Evolutionary conservation across 64 coral and sea anemone genomes (phyloP).

Genomic region (Actinia equina): DNA sequence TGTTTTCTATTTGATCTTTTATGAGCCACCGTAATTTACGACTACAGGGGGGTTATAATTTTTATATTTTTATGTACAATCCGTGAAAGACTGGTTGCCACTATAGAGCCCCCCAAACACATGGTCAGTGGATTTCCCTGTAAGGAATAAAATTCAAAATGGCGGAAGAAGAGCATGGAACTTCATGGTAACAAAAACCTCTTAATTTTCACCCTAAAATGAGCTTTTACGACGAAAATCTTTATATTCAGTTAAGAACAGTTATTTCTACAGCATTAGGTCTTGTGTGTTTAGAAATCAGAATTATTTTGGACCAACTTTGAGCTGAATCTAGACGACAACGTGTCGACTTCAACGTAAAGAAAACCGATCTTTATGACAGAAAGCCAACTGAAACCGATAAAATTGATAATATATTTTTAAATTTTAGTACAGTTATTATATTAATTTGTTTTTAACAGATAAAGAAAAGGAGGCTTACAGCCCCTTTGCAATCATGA

Average conservation of each 20-base stretch:
- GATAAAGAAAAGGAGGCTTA: constrained; percentile 80
- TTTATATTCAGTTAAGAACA: background rate
- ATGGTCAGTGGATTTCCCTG: background rate
- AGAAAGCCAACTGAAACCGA: too few species aligned
- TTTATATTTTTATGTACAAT: background rate
- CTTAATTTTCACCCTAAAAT: background rate
- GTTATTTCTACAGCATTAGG: background rate
- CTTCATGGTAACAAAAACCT: constrained; percentile 26
- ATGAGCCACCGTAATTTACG: too few species aligned
- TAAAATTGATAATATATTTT: too few species aligned
- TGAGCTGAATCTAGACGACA: background rate
- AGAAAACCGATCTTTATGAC: background rate
- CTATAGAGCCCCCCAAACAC: background rate
- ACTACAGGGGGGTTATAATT: too few species aligned
- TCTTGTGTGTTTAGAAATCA: background rate
- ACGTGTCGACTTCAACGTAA: too few species aligned
- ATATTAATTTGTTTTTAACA: background rate
- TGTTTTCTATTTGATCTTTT: too few species aligned
- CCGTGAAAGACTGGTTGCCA: background rate
- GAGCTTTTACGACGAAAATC: background rate
- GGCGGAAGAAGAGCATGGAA: constrained; percentile 50
- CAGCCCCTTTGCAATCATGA: constrained; percentile 88
- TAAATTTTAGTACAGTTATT: background rate
- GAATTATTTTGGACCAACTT: background rate
- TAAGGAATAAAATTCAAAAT: constrained; percentile 31